These are phyloP conservation scores for Panthera leo DNA, from an alignment of 2,113 vertebrate genomes.

Conservation along the genomic window DNA sequence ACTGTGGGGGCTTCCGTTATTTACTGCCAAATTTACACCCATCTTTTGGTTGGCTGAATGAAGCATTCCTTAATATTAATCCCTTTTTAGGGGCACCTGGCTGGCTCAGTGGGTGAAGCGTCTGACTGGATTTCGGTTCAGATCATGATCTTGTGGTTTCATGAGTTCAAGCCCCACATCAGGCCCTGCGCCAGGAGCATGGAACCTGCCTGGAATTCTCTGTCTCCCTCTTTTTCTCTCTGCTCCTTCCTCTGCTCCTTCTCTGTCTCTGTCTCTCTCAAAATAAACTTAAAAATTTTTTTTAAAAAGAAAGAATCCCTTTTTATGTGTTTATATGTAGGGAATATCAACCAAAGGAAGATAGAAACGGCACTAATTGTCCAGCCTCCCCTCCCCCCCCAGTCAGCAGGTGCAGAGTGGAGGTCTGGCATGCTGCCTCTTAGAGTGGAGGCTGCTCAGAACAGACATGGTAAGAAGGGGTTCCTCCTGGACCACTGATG, in stretches of 20 bases:
- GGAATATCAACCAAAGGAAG: background rate
- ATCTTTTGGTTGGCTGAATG: background rate
- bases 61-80: background rate
- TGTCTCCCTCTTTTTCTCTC: no score
- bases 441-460: background rate
- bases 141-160: no score
- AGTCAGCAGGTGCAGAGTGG: background rate
- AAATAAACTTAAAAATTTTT: no score
- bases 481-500: background rate
- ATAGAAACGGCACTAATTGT: background rate
- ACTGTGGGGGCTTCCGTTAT: background rate
- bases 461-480: background rate
- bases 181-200: no score
- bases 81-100: no score
- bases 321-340: background rate
- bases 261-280: no score
- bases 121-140: no score
- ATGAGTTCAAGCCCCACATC: no score
- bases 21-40: background rate
- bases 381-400: fast-evolving
- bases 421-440: background rate
- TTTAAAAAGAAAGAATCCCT: background rate
- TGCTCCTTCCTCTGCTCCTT: no score
- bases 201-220: no score
- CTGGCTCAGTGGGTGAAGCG: no score